Evolutionary conservation across 2,113 vertebrate species (phyloP).

Genomic region (Nymphicus hollandicus): DNA sequence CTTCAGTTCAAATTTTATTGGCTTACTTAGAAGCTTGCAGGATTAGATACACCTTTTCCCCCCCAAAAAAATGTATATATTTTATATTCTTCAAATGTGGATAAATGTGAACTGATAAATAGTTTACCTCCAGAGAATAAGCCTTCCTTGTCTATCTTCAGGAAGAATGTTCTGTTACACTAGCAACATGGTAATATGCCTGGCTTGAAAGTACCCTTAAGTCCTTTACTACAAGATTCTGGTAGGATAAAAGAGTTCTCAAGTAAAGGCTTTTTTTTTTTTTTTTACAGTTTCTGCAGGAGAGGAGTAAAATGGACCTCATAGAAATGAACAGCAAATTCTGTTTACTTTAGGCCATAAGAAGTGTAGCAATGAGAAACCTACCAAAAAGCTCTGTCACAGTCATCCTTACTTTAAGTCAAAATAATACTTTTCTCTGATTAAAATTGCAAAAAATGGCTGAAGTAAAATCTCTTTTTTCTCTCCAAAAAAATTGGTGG

Average conservation of each 20-base stretch:
- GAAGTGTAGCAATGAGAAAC: not conserved
- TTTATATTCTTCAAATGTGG: not conserved
- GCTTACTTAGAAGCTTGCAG: not conserved
- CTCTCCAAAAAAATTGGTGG: not conserved
- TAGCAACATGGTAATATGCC: not conserved
- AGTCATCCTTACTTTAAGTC: not conserved
- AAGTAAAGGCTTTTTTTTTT: not conserved
- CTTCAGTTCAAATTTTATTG: not conserved
- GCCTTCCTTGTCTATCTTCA: not conserved
- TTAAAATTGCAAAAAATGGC: slow-evolving; percentile 21
- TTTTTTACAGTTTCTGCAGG: not conserved
- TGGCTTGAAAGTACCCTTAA: not conserved
- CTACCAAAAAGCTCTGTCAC: not conserved
- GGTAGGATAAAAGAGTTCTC: not conserved
- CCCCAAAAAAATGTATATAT: not conserved
- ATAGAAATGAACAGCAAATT: not conserved
- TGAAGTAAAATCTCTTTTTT: not conserved
- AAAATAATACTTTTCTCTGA: not conserved
- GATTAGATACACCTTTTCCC: not conserved
- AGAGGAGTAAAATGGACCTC: not conserved
- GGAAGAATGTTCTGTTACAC: not conserved
- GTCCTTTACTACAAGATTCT: not conserved
- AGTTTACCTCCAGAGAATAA: not conserved
- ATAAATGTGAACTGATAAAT: not conserved
- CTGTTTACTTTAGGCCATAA: not conserved